Base-by-base conservation (phyloP, 2,113 vertebrate species). In the Climacteris rufus region DNA sequence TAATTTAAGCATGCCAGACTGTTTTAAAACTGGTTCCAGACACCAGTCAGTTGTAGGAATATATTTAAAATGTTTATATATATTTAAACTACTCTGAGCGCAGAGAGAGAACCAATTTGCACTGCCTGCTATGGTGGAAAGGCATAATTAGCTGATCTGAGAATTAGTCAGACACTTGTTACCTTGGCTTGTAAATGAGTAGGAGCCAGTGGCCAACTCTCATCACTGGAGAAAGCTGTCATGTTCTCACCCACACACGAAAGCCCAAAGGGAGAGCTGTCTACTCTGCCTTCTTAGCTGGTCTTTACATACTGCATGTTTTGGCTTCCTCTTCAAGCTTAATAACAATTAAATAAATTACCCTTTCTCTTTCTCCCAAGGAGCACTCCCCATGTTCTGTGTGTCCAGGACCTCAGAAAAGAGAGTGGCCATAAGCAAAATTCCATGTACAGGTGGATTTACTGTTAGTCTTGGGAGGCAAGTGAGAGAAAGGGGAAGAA, bases 211-310 rank as follows among this genome's bases (percentile, higher is more conserved):
- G 49, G 69, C 49, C 53, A 88, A 42, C 56, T 83, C 47, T 22
- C 47, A 68, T 37, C 72, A 42, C 28, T 6, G 15, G 21, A 68
- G 49, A 69, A 83, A 75, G 37, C 3, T 66, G 42, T 61, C 22
- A 15, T 13, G 40, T 81, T 91, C 65, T 45, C 56, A 86, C 60
- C n/a, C 22, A 16, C 0, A 0, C 45, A 47, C 0, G 0, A 28
- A 68, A 69, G 27, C 54, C 63, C 52, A 64, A 68, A 81, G 60
- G 44, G 25, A 93, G 9, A 84, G 14, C 53, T 90, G 31, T 37
- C 93, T 94, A 15, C n/a, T 44, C 77, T 86, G 76, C 64, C 81
- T 74, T 63, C 54, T 78, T 89, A 82, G 79, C 56, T 53, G 35
- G 50, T 28, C 60, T 56, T 78, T 80, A 56, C 31, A 69, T 23